Base-by-base conservation (phyloP, 2,888 invertebrate species). In the Sphinx pinastri region DNA sequence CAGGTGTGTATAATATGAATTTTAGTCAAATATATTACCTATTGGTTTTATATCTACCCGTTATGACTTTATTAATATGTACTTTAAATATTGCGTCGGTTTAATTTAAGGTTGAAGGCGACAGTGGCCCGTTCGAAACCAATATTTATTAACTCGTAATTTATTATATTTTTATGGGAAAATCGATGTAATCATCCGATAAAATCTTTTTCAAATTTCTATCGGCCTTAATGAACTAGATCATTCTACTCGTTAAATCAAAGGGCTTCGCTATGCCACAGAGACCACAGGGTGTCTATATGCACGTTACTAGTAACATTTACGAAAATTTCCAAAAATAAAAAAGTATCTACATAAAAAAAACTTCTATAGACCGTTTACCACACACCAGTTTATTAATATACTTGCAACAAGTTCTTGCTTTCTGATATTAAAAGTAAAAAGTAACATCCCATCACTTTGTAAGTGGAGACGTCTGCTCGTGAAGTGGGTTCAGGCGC, bases 1-100 rank as follows among this genome's bases (percentile, higher is more conserved):
- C 90, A 91, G 90, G 91, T 90, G 91, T 80, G 86, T 75, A 83
- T 89, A 86, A 90, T 90, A 85, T 76, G 86, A 85, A 86, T 87
- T 90, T 89, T 86, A 88, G 86, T 86, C 82, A 82, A 87, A 87
- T 87, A 85, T 81, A 84, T 81, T 83, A 78, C 74, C 77, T 78
- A 82, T 86, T 74, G 81, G 81, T 79, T 81, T 81, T 83, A 84
- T 76, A 76, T 67, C 54, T 31, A 54, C 49, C 54, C 47, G 55
- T 60, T 45, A 31, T 67, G 67, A 49, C 14, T 66, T 54, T 49
- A 70, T 70, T 70, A 66, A 70, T 70, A 67, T 57, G 55, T 52
- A 38, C 38, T 67, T 67, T 54, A 52, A 54, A 67, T 63, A 25
- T 63, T 63, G 49, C 63, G 19, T 16, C 11, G 49, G 63, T 12